Evolutionary conservation across 2,113 vertebrate species (phyloP).

Genomic region (Herpailurus yagouaroundi): DNA sequence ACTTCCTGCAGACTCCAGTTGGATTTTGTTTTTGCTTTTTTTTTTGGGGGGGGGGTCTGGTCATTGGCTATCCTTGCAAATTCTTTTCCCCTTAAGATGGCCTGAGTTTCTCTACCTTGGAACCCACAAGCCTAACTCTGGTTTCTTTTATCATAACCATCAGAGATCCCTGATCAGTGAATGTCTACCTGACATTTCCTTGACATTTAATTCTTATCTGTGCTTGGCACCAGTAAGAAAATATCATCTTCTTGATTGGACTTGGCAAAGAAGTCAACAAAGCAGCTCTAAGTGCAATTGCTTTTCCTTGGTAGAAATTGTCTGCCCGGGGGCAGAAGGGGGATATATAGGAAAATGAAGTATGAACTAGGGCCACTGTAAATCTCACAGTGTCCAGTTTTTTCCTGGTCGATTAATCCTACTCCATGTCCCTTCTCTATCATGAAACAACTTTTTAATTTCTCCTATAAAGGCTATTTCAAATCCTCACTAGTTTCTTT

Average conservation of each 20-base stretch:
- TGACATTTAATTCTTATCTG: background rate
- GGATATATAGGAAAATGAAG: background rate
- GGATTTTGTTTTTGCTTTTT: background rate
- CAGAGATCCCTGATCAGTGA: background rate
- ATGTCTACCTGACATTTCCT: background rate
- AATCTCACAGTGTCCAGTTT: background rate
- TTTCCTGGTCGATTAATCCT: background rate
- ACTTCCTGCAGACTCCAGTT: background rate
- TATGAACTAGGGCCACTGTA: background rate
- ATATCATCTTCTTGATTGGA: background rate
- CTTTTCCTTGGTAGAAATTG: background rate
- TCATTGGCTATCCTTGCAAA: background rate
- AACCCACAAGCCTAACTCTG: background rate
- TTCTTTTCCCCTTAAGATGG: background rate
- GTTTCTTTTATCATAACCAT: background rate
- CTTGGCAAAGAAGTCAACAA: background rate
- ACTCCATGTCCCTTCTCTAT: background rate
- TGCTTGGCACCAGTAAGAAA: background rate
- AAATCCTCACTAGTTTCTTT: background rate
- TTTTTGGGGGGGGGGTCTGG: background rate
- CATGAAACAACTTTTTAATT: background rate
- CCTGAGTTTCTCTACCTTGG: background rate
- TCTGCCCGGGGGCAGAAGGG: background rate
- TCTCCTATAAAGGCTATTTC: background rate
- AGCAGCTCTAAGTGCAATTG: background rate